Percentiles rank a stretch among this genome's conserved stretches.
Evolutionary conservation across 2,113 vertebrate genomes (phyloP).

Genomic region (Zosterops japonicus): DNA sequence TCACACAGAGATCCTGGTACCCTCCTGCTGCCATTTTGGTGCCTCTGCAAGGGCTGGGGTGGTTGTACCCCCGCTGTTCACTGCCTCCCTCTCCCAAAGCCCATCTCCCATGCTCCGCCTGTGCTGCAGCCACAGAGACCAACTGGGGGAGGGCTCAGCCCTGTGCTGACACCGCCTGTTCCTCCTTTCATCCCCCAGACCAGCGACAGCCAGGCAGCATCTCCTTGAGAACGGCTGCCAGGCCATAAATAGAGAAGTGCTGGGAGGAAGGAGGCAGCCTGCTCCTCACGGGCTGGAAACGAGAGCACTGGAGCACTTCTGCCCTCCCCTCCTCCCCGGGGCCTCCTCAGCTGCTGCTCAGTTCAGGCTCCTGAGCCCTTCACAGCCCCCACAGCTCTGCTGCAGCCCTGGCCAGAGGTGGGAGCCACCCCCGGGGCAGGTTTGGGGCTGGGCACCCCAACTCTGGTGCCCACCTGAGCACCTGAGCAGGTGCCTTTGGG

Average conservation of each 20-base stretch:
- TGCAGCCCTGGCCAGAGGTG: accelerated
- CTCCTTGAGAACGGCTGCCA: slow-evolving; percentile 11
- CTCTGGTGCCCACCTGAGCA: too few relatives aligned
- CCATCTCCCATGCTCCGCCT: not conserved
- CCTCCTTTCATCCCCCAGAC: not conserved
- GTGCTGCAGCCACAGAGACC: not conserved
- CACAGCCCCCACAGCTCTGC: accelerated
- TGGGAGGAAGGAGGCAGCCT: not conserved
- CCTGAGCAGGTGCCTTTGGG: too few relatives aligned
- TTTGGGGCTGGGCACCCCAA: not conserved
- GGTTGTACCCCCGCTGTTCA: accelerated
- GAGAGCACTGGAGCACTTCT: not conserved
- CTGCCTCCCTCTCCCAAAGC: not conserved
- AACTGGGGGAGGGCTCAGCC: not conserved
- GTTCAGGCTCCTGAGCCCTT: accelerated
- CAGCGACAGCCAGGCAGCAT: not conserved
- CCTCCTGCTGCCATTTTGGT: not conserved
- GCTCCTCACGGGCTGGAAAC: not conserved
- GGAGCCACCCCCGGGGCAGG: accelerated
- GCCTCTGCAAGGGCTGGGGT: accelerated
- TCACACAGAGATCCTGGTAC: not conserved
- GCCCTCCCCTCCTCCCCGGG: not conserved
- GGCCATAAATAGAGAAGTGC: slow-evolving; percentile 33
- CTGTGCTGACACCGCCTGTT: not conserved
- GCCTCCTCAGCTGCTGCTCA: not conserved